Evolutionary conservation across 2,797 vertebrate species (phyloP).

Genomic region (Artibeus lituratus): DNA sequence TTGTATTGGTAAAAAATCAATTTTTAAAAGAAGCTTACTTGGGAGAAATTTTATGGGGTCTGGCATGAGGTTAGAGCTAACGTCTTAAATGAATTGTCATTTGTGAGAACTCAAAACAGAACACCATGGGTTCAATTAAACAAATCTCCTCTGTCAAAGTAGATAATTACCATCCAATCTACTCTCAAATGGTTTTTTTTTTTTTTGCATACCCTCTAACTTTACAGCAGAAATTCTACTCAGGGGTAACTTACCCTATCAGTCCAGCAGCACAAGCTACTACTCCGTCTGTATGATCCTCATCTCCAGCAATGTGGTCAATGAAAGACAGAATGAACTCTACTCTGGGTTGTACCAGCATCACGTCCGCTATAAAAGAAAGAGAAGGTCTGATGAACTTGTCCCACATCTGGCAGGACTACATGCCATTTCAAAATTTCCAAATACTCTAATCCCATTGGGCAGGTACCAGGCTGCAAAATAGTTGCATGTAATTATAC

Average conservation of each 20-base stretch:
- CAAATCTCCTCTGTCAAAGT: neutral
- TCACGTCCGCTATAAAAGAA: conserved; percentile 91
- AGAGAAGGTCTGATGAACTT: neutral
- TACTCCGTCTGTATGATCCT: conserved; percentile 96
- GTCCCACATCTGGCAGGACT: neutral
- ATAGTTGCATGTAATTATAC: neutral
- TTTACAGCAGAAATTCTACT: neutral
- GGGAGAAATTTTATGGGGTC: neutral
- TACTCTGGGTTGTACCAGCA: conserved; percentile 97
- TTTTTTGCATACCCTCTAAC: neutral
- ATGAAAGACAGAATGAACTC: conserved; percentile 99
- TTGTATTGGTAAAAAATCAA: neutral
- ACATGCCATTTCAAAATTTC: neutral
- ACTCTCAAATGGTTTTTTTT: neutral
- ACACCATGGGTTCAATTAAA: neutral
- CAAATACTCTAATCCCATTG: neutral
- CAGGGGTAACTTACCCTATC: conserved; percentile 88
- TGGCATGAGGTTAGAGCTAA: neutral
- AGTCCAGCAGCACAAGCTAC: conserved; percentile 95
- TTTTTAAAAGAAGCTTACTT: neutral
- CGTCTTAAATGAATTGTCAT: neutral
- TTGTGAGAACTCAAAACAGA: neutral
- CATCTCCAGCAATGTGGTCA: conserved; percentile 96
- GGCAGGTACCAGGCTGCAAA: neutral
- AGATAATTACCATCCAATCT: neutral